Percentiles rank a stretch among this genome's conserved stretches.
These are phyloP conservation scores for Rambutsinella grinnellia DNA, from an alignment of 2,888 invertebrate species.

Conservation along the genomic window DNA sequence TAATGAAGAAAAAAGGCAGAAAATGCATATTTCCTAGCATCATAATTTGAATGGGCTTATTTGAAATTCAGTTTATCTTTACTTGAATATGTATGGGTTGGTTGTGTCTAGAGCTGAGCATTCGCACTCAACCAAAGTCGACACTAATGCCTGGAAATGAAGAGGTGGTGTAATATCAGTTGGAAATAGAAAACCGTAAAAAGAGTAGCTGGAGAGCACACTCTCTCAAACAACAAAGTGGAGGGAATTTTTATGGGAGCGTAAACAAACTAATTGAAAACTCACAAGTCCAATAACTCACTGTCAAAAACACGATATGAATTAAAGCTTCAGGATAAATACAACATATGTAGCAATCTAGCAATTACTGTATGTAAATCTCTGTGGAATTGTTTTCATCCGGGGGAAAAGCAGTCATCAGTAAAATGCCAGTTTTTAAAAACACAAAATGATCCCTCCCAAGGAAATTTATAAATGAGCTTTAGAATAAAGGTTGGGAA, in stretches of 20 bases:
- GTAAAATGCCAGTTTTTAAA: constrained; percentile 5
- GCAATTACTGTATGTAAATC: constrained; percentile 66
- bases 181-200: not conserved
- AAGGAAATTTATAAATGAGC: not conserved
- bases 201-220: not conserved
- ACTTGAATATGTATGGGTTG: not conserved
- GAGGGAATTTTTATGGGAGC: constrained; percentile 65
- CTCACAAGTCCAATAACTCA: constrained; percentile 66
- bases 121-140: not conserved
- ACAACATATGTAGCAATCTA: constrained; percentile 63
- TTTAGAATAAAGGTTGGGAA: too few relatives aligned
- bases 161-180: not conserved
- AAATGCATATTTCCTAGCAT: not conserved
- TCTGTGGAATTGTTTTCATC: constrained; percentile 16
- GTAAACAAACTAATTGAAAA: constrained; percentile 67
- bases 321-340: constrained; percentile 60
- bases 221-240: not conserved
- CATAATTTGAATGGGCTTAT: not conserved
- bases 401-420: constrained; percentile 2
- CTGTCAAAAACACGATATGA: constrained; percentile 66
- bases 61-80: not conserved
- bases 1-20: constrained; percentile 29
- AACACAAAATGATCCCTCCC: not conserved
- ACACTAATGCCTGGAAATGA: not conserved
- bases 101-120: not conserved